Base-by-base conservation (phyloP, 2,113 vertebrate genomes). In the Ochotona princeps region DNA sequence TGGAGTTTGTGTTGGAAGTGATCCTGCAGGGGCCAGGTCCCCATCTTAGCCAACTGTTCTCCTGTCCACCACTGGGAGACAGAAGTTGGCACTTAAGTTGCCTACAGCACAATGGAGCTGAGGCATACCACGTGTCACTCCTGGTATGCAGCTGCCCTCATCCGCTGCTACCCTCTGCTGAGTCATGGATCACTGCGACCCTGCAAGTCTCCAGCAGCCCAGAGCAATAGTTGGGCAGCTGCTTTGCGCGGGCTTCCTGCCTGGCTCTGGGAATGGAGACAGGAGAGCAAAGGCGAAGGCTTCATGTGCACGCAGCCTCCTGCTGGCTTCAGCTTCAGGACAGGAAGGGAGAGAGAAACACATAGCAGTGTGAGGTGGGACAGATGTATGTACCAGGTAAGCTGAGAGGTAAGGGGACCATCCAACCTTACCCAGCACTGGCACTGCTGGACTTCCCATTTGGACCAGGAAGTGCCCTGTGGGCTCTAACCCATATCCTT, bases 231-330 rank as follows among this genome's bases (percentile, higher is more conserved):
- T 1, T 23, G 81, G 44, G 65, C 30, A 7, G 75, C 38, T 47
- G 47, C 54, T 32, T 12, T n/a, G 0, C 8, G 35, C 0, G 1
- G 13, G 28, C 7, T 0, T 35, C 49, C 11, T 3, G 87, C 74
- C 57, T 9, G 49, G 60, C 13, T 28, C 54, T 11, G 3, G 63
- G 47, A 20, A 14, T 1, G 5, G 70, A 75, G 61, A 1, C 0
- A 11, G 83, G 65, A 70, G 63, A 12, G 47, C 3, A 23, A 63
- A 76, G 21, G 35, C 9, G 30, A 12, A 32, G 47, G 28, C 44
- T 11, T 0, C 0, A 49, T 72, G 25, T 0, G 12, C 32, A 0
- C 20, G 26, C 25, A 57, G 6, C 51, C 14, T 21, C 38, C 8
- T 0, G 1, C 28, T 7, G 51, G 26, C 88, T 73, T 28, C 0